Evolutionary conservation across 2,797 vertebrate species (phyloP).

Genomic region (Bryconaethiops microstoma): DNA sequence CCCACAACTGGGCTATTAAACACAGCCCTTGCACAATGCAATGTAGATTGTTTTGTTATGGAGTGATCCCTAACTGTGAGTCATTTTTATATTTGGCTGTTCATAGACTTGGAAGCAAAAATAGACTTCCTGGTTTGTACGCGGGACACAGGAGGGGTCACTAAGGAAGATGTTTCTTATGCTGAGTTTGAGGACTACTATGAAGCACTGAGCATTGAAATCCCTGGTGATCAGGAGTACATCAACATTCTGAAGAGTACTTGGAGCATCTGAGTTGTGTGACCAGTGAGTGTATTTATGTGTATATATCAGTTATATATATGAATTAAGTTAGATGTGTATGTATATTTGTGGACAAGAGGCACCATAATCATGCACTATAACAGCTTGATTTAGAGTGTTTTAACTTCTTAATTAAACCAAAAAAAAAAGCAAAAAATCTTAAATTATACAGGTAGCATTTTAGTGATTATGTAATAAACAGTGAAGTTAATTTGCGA

Average conservation of each 20-base stretch:
- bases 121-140: conserved; percentile 38
- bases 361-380: neutral
- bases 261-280: conserved; percentile 47
- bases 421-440: neutral
- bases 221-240: conserved; percentile 45
- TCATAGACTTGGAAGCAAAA: conserved; percentile 2
- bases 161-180: conserved; percentile 32
- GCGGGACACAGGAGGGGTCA: neutral
- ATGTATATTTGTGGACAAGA: neutral
- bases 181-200: conserved; percentile 56
- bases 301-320: neutral
- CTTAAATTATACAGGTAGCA: neutral
- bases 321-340: neutral
- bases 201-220: conserved; percentile 55
- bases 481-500: neutral
- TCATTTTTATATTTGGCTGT: neutral
- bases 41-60: neutral
- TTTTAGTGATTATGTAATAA: neutral
- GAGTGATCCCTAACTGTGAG: neutral
- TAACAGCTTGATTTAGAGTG: neutral
- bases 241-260: conserved; percentile 45
- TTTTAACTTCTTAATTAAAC: neutral
- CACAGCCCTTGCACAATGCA: neutral
- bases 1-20: neutral
- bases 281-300: neutral